These are phyloP conservation scores for Rhinoraja longicauda DNA, from an alignment of 2,797 vertebrate genomes.

Conservation along the genomic window DNA sequence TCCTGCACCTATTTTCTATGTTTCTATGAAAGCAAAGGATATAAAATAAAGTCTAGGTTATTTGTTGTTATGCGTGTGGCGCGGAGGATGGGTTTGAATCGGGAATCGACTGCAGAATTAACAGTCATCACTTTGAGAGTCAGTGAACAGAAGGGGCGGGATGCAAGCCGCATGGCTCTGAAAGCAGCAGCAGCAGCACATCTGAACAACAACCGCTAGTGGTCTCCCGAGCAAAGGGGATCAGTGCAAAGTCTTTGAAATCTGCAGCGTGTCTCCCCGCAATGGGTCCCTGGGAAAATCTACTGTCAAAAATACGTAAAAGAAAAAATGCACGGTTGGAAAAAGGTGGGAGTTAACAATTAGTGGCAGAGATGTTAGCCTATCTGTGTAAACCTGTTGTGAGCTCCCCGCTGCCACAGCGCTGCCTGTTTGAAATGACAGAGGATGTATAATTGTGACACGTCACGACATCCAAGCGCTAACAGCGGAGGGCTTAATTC, in stretches of 20 bases:
- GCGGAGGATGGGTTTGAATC: too few species aligned
- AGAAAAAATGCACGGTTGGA: neutral
- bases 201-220: neutral
- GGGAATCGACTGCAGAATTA: neutral
- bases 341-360: too few species aligned
- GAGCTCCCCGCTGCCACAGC: neutral
- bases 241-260: neutral
- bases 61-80: neutral
- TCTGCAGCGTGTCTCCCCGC: neutral
- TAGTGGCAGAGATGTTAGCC: neutral
- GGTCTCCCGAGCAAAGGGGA: slow-evolving; percentile 1
- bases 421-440: neutral
- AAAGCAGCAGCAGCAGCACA: neutral
- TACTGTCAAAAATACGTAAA: too few species aligned
- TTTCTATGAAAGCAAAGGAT: too few species aligned
- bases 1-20: too few species aligned
- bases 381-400: neutral
- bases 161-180: neutral
- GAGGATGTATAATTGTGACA: neutral
- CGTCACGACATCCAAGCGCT: neutral
- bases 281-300: neutral
- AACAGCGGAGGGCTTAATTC: neutral
- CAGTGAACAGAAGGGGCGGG: slow-evolving; percentile 34
- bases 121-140: neutral
- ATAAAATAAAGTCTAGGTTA: neutral